These are phyloP conservation scores for Cyanoderma ruficeps DNA, from an alignment of 2,113 vertebrate species.

Conservation along the genomic window DNA sequence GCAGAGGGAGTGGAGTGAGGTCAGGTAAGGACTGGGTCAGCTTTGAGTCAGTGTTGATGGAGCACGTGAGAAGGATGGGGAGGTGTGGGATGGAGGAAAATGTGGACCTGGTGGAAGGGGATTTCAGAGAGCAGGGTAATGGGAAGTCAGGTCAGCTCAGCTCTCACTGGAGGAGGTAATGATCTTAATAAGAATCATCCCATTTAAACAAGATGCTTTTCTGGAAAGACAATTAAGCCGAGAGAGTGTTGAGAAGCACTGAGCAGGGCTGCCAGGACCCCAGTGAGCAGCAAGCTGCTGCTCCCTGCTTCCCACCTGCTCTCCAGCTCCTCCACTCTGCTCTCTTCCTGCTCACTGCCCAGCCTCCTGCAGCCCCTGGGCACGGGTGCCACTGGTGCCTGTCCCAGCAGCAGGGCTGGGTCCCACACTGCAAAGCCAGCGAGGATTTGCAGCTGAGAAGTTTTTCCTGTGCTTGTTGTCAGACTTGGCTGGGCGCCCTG, in stretches of 20 bases:
- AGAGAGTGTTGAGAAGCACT: background rate
- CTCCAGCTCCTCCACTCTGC: background rate
- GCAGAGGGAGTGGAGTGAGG: background rate
- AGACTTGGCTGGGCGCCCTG: background rate
- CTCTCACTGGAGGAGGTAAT: conserved; percentile 66
- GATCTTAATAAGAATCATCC: conserved; percentile 71
- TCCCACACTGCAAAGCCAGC: accelerated
- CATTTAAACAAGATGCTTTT: conserved; percentile 62
- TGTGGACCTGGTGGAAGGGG: background rate
- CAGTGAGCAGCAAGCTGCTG: conserved; percentile 38
- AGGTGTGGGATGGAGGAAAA: background rate
- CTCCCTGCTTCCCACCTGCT: conserved; percentile 27
- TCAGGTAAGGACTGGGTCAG: background rate
- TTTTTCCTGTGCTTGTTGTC: background rate
- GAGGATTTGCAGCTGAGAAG: background rate
- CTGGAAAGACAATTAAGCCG: conserved; percentile 45
- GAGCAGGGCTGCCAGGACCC: background rate
- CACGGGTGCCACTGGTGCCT: background rate
- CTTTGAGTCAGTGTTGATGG: background rate
- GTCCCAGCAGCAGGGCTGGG: background rate
- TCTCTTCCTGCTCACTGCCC: background rate
- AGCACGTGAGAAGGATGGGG: background rate
- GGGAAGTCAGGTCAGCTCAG: conserved; percentile 56
- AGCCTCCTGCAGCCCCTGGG: background rate
- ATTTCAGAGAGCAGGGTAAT: conserved; percentile 40